Percentiles rank a stretch among this genome's conserved stretches.
Conservation (phyloP, 1,140 invertebrate species). For the Sinonovacula constricta region DNA sequence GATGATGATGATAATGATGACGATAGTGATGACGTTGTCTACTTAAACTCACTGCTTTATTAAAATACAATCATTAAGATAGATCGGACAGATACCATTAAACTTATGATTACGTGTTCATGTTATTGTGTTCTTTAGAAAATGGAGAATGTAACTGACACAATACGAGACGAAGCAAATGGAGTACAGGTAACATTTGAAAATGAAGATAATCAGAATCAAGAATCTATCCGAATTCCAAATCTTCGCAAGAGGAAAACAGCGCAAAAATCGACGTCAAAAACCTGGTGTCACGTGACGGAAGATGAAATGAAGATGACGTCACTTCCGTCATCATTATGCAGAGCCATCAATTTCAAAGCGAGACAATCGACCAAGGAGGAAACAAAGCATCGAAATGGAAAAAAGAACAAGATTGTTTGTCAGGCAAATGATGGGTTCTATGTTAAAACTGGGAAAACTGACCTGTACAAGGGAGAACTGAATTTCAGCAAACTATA, state of each 20-base stretch:
- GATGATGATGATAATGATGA: no score
- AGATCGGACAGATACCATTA: no score
- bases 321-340: not conserved
- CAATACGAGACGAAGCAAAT: no score
- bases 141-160: no score
- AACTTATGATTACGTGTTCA: no score
- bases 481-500: constrained; percentile 6
- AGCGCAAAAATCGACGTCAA: not conserved
- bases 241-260: constrained; percentile 7
- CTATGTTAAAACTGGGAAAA: constrained; percentile 16
- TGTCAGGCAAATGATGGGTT: constrained; percentile 5
- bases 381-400: not conserved
- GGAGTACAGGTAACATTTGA: no score
- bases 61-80: no score
- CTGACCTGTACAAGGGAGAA: constrained; percentile 2
- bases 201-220: no score
- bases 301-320: constrained; percentile 16
- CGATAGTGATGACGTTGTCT: no score
- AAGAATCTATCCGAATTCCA: no score
- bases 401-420: not conserved
- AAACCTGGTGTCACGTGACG: constrained; percentile 1
- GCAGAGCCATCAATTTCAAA: constrained; percentile 23
- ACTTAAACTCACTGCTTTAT: no score
- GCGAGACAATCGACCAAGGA: not conserved
- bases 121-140: no score